Base-by-base conservation (phyloP, 2,797 vertebrate species). In the Pantherophis alleghaniensis region DNA sequence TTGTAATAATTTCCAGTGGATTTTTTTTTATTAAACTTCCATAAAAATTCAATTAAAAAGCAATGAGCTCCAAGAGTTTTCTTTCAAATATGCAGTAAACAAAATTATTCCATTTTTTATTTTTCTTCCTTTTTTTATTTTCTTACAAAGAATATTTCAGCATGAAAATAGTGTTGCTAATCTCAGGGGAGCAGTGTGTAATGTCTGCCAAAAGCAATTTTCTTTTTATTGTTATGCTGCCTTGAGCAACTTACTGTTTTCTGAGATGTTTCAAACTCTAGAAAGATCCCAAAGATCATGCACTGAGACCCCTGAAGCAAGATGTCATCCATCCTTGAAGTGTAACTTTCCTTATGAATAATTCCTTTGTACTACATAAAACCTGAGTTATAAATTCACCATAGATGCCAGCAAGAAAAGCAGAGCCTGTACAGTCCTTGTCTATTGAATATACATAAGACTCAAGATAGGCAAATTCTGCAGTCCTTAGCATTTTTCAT, bases 1-100 rank as follows among this genome's bases (percentile, higher is more conserved):
- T 92, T 94, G 96, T 93, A 94, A 93, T 95, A 95, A 95, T 69
- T 61, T 96, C 94, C 95, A 94, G 96, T 91, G 91, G 55, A 93
- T 93, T 94, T 91, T 93, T 56, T 56, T 95, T 97, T 95, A 96
- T 96, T 95, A 96, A 88, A 93, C 56, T 74, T 56, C 93, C 69
- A 94, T 96, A 96, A 96, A 97, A 97, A 96, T 95, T 96, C 94
- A 96, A 96, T 97, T 96, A 96, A 28, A 28, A 91, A 95, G 87
- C 92, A 96, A 96, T 93, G 26, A 90, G 0, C 37, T 5, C 95
- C 88, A 93, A 95, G 95, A 96, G 91, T 47, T 53, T 93, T 95
- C 92, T 89, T 95, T 94, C 95, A 95, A 97, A 97, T 95, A 96
- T 96, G 89, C 88, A 96, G 86, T 94, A 97, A 96, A 95, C 91